A percentile compares a stretch with the other conserved stretches of the same genome.
These are phyloP conservation scores for Temnothorax longispinosus DNA, from an alignment of 1,140 invertebrate species.

Conservation along the genomic window DNA sequence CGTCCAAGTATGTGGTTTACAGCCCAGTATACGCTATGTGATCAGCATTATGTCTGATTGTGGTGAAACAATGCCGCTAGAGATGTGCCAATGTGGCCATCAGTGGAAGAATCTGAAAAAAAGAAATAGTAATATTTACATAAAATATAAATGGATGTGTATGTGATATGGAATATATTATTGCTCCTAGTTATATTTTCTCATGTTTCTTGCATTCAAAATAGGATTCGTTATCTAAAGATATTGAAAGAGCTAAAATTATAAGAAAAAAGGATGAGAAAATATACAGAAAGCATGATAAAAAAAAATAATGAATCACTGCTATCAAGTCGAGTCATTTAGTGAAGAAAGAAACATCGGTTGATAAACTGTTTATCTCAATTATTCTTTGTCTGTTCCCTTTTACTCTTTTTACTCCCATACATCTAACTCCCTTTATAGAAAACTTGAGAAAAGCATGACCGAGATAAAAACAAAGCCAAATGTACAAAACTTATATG, in stretches of 20 bases:
- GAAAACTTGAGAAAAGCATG: not conserved
- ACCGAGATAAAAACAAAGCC: not conserved
- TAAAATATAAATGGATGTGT: not conserved
- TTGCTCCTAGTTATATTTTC: not conserved
- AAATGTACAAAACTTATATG: not conserved
- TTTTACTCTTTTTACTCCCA: not conserved
- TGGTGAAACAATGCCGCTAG: slow-evolving; percentile 59
- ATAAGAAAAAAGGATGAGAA: not conserved
- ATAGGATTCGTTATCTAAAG: not conserved
- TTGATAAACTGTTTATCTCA: not conserved
- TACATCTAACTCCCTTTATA: not conserved
- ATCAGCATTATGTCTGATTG: slow-evolving; percentile 70
- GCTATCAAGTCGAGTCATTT: not conserved
- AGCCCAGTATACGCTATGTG: slow-evolving; percentile 74
- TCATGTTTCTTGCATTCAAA: not conserved
- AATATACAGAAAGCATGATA: not conserved
- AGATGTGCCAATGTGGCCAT: slow-evolving; percentile 58
- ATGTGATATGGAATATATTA: not conserved
- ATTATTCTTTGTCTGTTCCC: too few relatives aligned
- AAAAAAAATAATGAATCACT: not conserved
- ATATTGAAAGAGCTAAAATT: not conserved
- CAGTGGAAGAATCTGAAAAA: slow-evolving; percentile 70
- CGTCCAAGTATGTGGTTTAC: slow-evolving; percentile 62
- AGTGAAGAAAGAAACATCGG: not conserved
- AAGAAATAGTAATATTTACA: slow-evolving; percentile 30